Conservation (phyloP, 1,140 invertebrate species). For the Ooceraea biroi region DNA sequence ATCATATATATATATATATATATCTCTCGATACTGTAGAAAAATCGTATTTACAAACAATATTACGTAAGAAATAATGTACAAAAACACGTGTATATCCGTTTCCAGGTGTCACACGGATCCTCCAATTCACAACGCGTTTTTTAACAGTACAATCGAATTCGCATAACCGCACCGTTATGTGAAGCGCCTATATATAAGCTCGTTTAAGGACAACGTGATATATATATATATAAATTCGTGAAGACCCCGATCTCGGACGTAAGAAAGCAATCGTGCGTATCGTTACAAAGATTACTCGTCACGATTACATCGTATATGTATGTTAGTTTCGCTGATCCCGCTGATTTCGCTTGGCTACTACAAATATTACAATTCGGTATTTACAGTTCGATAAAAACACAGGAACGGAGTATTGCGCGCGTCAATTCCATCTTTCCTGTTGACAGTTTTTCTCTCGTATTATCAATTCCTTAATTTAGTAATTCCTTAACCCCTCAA, state of each 20-base stretch:
- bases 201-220: constrained; percentile 68
- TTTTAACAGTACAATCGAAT: constrained; percentile 12
- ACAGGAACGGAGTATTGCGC: constrained; percentile 35
- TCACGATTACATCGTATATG: constrained; percentile 52
- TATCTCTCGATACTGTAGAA: constrained; percentile 43
- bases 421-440: constrained; percentile 66
- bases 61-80: constrained; percentile 40
- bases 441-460: neutral
- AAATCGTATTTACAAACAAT: constrained; percentile 57
- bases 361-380: constrained; percentile 51
- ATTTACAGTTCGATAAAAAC: constrained; percentile 72
- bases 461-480: constrained; percentile 67
- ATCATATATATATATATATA: constrained; percentile 10
- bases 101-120: neutral
- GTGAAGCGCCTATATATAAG: constrained; percentile 65
- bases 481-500: constrained; percentile 68
- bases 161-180: constrained; percentile 49
- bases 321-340: constrained; percentile 50
- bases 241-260: constrained; percentile 60
- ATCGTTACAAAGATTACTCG: constrained; percentile 39
- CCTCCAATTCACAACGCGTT: neutral
- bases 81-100: constrained; percentile 44
- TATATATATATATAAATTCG: constrained; percentile 58
- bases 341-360: constrained; percentile 49
- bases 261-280: constrained; percentile 46